Evolutionary conservation across 2,888 invertebrate genomes (phyloP), one percentile per base, ranked within the genome.

Genomic region (Eupithecia exiguata): DNA sequence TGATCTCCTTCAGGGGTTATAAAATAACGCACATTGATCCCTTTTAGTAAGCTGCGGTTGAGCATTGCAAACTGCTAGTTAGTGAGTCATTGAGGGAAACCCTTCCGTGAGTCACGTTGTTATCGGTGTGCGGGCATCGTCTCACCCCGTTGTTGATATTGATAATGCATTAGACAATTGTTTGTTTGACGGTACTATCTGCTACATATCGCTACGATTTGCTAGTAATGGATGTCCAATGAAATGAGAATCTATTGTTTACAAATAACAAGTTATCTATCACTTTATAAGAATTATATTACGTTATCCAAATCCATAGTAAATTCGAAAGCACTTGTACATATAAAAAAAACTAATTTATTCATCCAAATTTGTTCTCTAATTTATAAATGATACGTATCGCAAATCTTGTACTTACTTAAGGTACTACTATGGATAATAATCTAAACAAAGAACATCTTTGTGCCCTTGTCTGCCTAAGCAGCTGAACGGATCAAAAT

Each of bases 71-170:
- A 78, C 71, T 79, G 75, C 78, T 75, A 78, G 77, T 80, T 81
- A 84, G 85, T 91, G 91, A 94, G 85, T 92, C 93, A 92, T 84
- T 84, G 82, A 90, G 94, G 94, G 91, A 94, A 93, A 92, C 93
- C 94, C 94, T 93, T 92, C 84, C 93, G 92, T 93, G 94, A 94
- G 91, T 92, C 91, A 90, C 88, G 87, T 88, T 87, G 87, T 89
- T 92, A 92, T 91, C 91, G 88, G 82, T 80, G 85, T 84, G 83
- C 82, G 82, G 81, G 88, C 88, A 87, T 86, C 86, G 86, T 86
- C 86, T 87, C 87, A 86, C 87, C 88, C 86, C 87, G 85, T 85
- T 79, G 81, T 78, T 87, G 84, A 85, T 89, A 87, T 87, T 86
- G 86, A 86, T 89, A 88, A 87, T 86, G 81, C 82, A 78, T 78